A percentile compares a stretch with the other conserved stretches of the same genome.
Conservation (phyloP, 37 sponge, comb jelly and placozoan genomes). For the Cliona cf. orientalis region DNA sequence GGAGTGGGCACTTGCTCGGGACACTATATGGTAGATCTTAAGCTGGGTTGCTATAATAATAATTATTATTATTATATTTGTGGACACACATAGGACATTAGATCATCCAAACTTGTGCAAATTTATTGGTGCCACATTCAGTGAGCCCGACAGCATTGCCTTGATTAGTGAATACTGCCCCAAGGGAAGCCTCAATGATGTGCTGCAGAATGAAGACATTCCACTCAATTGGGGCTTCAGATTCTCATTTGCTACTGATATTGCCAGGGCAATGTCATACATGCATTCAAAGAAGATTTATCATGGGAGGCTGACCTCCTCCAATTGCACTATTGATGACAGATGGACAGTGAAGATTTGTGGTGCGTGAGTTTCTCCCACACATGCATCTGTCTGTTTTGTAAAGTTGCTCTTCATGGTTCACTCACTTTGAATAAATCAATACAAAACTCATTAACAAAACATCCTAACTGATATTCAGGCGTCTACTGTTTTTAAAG, state of each 20-base stretch:
- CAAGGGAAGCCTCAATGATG: conserved; percentile 94
- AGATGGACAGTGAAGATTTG: conserved; percentile 91
- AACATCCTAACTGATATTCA: no score
- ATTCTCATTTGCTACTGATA: conserved; percentile 87
- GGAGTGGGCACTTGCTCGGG: no score
- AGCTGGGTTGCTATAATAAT: no score
- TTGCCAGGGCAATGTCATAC: conserved; percentile 85
- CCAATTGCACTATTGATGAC: conserved; percentile 92
- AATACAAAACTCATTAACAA: no score
- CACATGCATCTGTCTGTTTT: no score
- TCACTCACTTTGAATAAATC: no score
- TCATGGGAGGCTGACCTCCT: conserved; percentile 82
- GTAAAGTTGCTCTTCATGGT: no score
- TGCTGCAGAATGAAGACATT: conserved; percentile 90
- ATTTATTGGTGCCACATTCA: conserved; percentile 82
- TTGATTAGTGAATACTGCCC: conserved; percentile 92
- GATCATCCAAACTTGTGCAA: conserved; percentile 91
- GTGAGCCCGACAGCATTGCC: conserved; percentile 34
- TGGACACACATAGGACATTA: conserved; percentile 66
- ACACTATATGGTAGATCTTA: no score
- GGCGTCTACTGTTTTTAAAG: no score
- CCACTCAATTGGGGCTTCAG: conserved; percentile 94
- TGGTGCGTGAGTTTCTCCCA: no score
- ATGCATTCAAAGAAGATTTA: conserved; percentile 69
- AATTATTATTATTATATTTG: no score